A percentile compares a stretch with the other conserved stretches of the same genome.
phyloP scores from a whole-genome alignment of 2,113 vertebrate genomes.

The Passer domesticus region DNA sequence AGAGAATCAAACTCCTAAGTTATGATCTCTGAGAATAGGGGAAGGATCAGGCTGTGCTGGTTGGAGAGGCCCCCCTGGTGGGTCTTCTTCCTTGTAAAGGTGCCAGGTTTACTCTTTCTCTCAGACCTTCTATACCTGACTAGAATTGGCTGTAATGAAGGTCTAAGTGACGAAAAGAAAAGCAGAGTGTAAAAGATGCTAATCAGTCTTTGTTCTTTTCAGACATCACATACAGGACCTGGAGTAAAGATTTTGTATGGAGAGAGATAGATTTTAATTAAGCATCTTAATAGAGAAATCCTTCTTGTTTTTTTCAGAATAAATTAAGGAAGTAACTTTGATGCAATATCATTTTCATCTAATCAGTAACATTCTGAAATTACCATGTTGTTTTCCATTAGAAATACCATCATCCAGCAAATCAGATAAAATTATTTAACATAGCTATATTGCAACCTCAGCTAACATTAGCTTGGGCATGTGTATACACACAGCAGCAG shows the following conservation, averaged over 20 bases:
- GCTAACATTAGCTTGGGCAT: conserved; percentile 56
- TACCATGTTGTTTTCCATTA: conserved; percentile 82
- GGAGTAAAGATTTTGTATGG: conserved; percentile 56
- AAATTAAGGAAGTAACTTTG: conserved; percentile 84
- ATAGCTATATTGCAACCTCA: conserved; percentile 61
- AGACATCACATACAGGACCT: conserved; percentile 60
- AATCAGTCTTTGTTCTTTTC: conserved; percentile 67
- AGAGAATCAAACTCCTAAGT: conserved; percentile 63
- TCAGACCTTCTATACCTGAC: conserved; percentile 2
- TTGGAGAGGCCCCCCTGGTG: conserved; percentile 25
- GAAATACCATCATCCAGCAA: conserved; percentile 76
- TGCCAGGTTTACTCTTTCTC: not conserved
- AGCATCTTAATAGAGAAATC: conserved; percentile 78
- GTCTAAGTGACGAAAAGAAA: conserved; percentile 32
- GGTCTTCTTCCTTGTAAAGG: not conserved
- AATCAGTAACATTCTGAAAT: conserved; percentile 83
- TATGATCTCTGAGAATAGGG: not conserved
- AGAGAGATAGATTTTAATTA: conserved; percentile 77
- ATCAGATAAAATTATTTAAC: conserved; percentile 76
- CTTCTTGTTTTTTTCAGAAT: conserved; percentile 79
- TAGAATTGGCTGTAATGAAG: not conserved
- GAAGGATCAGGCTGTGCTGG: conserved; percentile 1
- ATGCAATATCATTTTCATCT: conserved; percentile 83
- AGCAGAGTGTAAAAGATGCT: conserved; percentile 57
- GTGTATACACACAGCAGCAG: not conserved